Evolutionary conservation across 1,140 invertebrate species (phyloP).

Genomic region (Atta cephalotes): DNA sequence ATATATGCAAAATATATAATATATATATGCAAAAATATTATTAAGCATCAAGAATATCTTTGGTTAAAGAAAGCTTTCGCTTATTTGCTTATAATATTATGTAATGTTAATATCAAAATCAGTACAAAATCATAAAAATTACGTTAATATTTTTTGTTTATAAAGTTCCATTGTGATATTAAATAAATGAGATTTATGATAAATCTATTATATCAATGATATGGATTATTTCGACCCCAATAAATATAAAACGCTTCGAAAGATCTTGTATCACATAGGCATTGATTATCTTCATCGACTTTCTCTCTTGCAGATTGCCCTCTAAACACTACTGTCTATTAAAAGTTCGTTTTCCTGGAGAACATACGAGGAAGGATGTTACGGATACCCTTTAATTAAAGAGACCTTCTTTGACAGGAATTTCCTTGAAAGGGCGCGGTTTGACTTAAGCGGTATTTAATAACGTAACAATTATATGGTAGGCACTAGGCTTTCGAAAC

Average conservation of each 20-base stretch:
- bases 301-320: conserved; percentile 60
- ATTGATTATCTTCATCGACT: conserved; percentile 72
- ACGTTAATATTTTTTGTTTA: neutral
- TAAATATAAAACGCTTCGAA: conserved; percentile 65
- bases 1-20: no score
- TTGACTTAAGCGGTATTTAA: conserved; percentile 84
- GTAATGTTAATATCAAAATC: neutral
- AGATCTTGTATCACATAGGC: conserved; percentile 60
- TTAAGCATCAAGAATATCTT: no score
- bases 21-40: no score
- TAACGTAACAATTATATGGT: conserved; percentile 86
- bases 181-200: neutral
- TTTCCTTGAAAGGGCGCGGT: conserved; percentile 72
- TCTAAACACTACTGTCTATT: conserved; percentile 64
- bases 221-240: conserved; percentile 58
- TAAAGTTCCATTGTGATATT: neutral
- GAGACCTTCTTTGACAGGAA: conserved; percentile 73
- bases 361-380: conserved; percentile 66
- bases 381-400: conserved; percentile 79
- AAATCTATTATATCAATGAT: conserved; percentile 37
- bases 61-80: no score
- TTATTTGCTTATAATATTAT: neutral
- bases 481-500: conserved; percentile 80
- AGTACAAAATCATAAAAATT: neutral
- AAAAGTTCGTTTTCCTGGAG: conserved; percentile 78